These are phyloP conservation scores for Drosophila nikananu DNA, from an alignment of 1,140 invertebrate genomes.

Conservation along the genomic window DNA sequence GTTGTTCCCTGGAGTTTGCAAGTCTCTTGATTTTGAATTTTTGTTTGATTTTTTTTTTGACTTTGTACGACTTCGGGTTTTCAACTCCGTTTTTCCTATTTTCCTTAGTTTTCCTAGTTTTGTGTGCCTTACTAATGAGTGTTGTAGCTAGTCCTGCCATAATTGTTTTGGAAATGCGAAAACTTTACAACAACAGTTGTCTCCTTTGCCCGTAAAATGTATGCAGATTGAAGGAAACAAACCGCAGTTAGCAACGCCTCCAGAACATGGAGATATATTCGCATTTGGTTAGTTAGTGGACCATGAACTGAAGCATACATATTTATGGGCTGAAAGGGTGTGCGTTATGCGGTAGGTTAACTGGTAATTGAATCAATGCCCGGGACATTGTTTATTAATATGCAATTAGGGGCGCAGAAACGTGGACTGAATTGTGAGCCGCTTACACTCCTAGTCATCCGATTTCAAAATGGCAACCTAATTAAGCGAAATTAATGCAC, in stretches of 20 bases:
- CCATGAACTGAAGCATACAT: constrained; percentile 15
- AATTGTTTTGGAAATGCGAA: constrained; percentile 25
- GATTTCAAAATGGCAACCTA: constrained; percentile 39
- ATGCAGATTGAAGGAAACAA: constrained; percentile 40
- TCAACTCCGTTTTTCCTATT: not conserved
- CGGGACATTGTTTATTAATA: constrained; percentile 50
- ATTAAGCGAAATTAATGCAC: constrained; percentile 50
- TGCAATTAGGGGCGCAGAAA: constrained; percentile 29
- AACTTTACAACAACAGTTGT: constrained; percentile 19
- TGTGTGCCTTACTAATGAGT: constrained; percentile 37
- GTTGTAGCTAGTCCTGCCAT: constrained; percentile 11
- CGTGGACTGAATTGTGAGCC: constrained; percentile 16
- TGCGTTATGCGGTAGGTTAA: not conserved
- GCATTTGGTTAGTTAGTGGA: constrained; percentile 37
- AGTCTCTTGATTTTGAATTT: constrained; percentile 37
- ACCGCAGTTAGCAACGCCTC: constrained; percentile 15
- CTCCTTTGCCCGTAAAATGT: constrained; percentile 4
- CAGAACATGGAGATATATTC: constrained; percentile 2
- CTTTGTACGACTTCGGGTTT: constrained; percentile 1
- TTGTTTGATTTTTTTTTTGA: constrained; percentile 39
- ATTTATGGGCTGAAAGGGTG: constrained; percentile 18
- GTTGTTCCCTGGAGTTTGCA: constrained; percentile 7
- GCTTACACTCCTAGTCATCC: constrained; percentile 15
- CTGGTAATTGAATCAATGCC: constrained; percentile 54
- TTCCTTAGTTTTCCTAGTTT: not conserved